Percentiles rank a stretch among this genome's conserved stretches.
These are phyloP conservation scores for Copsychus sechellarum DNA, from an alignment of 2,113 vertebrate genomes.

Conservation along the genomic window DNA sequence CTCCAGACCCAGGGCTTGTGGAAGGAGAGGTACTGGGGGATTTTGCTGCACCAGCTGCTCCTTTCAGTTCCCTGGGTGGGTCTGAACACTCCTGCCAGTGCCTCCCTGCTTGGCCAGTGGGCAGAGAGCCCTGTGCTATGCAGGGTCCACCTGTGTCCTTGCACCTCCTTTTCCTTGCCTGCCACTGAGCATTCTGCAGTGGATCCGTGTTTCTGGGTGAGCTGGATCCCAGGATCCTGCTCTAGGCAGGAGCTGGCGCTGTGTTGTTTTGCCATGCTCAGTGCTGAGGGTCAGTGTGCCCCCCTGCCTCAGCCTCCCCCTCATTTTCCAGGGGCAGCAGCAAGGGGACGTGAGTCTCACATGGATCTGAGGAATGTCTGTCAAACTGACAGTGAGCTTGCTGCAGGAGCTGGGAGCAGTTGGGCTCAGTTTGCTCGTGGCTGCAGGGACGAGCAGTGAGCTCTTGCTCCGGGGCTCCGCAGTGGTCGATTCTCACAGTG, in stretches of 20 bases:
- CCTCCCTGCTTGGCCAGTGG: not conserved
- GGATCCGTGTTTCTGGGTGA: not conserved
- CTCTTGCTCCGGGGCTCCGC: not conserved
- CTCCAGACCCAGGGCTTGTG: not conserved
- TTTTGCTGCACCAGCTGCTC: not conserved
- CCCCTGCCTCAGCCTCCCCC: not conserved
- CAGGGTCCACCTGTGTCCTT: not conserved
- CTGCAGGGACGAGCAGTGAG: not conserved
- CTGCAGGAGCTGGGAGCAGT: not conserved
- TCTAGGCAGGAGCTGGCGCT: not conserved
- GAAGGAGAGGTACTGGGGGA: not conserved
- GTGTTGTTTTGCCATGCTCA: fast-evolving
- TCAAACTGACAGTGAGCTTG: not conserved
- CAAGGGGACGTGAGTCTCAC: fast-evolving
- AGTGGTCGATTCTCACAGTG: not conserved
- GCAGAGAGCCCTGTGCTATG: not conserved
- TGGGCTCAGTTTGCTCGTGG: not conserved
- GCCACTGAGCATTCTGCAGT: fast-evolving
- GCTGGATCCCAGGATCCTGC: not conserved
- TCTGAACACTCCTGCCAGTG: not conserved
- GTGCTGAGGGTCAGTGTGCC: fast-evolving
- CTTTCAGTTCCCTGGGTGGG: fast-evolving
- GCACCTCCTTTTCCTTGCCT: not conserved
- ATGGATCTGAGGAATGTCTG: not conserved
- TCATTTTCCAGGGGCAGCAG: not conserved